phyloP scores from a whole-genome alignment of 2,113 vertebrate genomes.

The Condylura cristata region DNA sequence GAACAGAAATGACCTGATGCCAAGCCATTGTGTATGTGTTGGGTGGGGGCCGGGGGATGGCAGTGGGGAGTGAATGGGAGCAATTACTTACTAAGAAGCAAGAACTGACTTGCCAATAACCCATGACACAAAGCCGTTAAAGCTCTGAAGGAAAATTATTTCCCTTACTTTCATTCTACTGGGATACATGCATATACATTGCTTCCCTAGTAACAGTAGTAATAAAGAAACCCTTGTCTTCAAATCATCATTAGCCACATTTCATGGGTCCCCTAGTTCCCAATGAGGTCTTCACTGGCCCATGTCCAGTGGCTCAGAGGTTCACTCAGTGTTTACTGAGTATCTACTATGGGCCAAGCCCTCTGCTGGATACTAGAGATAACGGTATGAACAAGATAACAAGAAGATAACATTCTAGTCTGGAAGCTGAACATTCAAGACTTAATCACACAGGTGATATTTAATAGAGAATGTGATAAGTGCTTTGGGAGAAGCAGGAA shows the following conservation, averaged over 20 bases:
- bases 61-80: background rate
- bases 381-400: background rate
- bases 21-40: too few relatives aligned
- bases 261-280: background rate
- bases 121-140: background rate
- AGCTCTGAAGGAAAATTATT: slow-evolving; percentile 7
- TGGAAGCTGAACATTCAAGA: background rate
- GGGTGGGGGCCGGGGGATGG: too few relatives aligned
- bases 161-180: background rate
- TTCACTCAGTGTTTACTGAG: background rate
- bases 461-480: background rate
- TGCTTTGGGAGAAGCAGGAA: background rate
- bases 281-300: background rate
- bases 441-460: background rate
- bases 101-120: slow-evolving; percentile 23
- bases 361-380: background rate
- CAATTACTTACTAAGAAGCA: background rate
- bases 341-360: background rate
- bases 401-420: background rate
- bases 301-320: background rate
- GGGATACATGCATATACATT: background rate
- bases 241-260: background rate
- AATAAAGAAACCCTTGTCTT: background rate
- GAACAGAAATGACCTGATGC: too few relatives aligned
- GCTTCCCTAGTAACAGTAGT: background rate